A percentile compares a stretch with the other conserved stretches of the same genome.
Evolutionary conservation across 2,888 invertebrate species (phyloP).

Genomic region (Eudasyphora cyanicolor): DNA sequence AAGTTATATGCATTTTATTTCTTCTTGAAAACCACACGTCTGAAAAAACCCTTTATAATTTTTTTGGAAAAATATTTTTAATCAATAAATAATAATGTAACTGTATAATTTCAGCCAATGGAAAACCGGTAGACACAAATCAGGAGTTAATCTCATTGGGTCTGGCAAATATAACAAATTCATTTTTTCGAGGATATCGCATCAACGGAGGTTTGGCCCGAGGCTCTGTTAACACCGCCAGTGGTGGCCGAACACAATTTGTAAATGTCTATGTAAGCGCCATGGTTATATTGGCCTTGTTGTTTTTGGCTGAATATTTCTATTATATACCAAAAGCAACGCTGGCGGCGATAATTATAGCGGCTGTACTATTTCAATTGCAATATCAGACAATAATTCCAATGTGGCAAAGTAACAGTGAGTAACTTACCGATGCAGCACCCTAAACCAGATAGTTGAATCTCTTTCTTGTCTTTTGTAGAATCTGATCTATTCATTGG

Average conservation of each 20-base stretch:
- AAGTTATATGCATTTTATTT: too few relatives aligned
- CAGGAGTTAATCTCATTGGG: constrained; percentile 94
- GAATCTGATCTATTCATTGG: constrained; percentile 93
- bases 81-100: too few relatives aligned
- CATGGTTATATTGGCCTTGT: constrained; percentile 89
- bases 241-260: constrained; percentile 92
- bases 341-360: constrained; percentile 93
- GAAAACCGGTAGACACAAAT: constrained; percentile 90
- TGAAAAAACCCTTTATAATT: too few relatives aligned
- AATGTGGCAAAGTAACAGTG: constrained; percentile 93
- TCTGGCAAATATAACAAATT: constrained; percentile 86
- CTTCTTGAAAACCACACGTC: too few relatives aligned
- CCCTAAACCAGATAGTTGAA: neutral
- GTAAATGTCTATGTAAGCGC: constrained; percentile 89
- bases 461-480: constrained; percentile 78
- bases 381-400: constrained; percentile 90
- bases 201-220: constrained; percentile 90
- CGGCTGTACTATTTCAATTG: constrained; percentile 94
- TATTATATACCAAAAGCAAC: constrained; percentile 91
- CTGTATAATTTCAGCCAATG: constrained; percentile 81
- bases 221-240: constrained; percentile 91
- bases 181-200: constrained; percentile 90
- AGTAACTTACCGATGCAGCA: constrained; percentile 74
- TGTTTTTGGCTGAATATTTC: constrained; percentile 92
- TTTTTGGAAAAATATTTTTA: too few relatives aligned